A percentile compares a stretch with the other conserved stretches of the same genome.
Conservation (phyloP, 2,113 vertebrate genomes). For the Vidua chalybeata region DNA sequence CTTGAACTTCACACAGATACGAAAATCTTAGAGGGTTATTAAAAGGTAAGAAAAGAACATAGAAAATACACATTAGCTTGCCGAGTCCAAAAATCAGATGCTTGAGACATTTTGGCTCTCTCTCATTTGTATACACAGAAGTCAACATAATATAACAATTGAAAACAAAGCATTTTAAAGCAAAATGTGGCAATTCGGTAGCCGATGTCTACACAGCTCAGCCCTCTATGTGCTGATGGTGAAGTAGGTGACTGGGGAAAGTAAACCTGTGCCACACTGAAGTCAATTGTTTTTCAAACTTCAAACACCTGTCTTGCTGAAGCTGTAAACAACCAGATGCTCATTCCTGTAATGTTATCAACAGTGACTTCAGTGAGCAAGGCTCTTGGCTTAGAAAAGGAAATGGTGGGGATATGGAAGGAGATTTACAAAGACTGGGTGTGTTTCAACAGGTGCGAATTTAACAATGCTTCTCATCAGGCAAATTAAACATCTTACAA, state of each 20-base stretch:
- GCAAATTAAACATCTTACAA: neutral
- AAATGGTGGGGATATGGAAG: neutral
- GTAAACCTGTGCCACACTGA: neutral
- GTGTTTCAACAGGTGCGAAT: neutral
- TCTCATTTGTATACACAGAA: neutral
- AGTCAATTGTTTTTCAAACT: neutral
- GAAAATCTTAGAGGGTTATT: neutral
- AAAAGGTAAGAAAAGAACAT: neutral
- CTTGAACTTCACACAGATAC: neutral
- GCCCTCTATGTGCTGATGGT: too few relatives aligned
- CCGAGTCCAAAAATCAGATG: neutral
- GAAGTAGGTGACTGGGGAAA: neutral
- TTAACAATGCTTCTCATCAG: neutral
- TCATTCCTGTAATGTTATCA: neutral
- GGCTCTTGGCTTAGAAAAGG: neutral
- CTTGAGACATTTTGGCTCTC: neutral
- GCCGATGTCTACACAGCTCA: neutral
- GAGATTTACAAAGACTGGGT: neutral
- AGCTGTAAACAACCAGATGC: neutral
- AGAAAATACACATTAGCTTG: neutral
- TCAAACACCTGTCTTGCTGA: neutral
- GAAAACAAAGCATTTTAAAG: neutral
- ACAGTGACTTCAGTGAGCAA: neutral
- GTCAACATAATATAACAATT: neutral
- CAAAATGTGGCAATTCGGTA: neutral